phyloP scores from a whole-genome alignment of 2,113 vertebrate species.

The Syngnathus scovelli region DNA sequence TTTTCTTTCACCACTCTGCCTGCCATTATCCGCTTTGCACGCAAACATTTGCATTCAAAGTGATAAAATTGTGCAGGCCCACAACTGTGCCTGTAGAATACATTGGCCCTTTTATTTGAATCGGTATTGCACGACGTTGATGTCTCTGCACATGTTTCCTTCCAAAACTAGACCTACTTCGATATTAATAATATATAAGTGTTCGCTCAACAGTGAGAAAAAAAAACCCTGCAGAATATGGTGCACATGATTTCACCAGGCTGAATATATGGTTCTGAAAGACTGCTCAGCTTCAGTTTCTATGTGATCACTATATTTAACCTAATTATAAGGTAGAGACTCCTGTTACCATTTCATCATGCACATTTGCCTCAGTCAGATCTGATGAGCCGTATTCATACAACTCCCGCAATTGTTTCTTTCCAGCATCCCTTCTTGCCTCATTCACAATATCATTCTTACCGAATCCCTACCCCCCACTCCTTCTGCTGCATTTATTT shows the following conservation, averaged over 20 bases:
- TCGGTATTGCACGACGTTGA: constrained; percentile 17
- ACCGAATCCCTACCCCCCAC: neutral
- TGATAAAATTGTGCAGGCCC: constrained; percentile 49
- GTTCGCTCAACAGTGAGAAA: constrained; percentile 26
- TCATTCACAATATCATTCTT: neutral
- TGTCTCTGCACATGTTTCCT: constrained; percentile 17
- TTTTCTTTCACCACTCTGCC: constrained; percentile 13
- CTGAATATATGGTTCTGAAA: constrained; percentile 26
- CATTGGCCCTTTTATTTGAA: constrained; percentile 31
- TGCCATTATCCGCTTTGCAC: constrained; percentile 11
- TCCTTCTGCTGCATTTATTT: constrained; percentile 1
- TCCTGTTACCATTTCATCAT: neutral
- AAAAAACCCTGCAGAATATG: constrained; percentile 12
- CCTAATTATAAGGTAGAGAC: constrained; percentile 23
- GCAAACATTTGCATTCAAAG: constrained; percentile 57
- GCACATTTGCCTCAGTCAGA: neutral
- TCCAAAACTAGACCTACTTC: constrained; percentile 28
- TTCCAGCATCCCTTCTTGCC: neutral
- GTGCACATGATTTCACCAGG: constrained; percentile 12
- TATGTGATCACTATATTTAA: constrained; percentile 43
- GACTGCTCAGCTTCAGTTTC: constrained; percentile 10
- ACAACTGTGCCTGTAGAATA: constrained; percentile 53
- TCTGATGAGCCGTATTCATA: neutral
- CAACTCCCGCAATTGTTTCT: neutral
- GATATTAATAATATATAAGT: constrained; percentile 59